phyloP scores from a whole-genome alignment of 2,888 invertebrate species.

The Orthosia incerta region DNA sequence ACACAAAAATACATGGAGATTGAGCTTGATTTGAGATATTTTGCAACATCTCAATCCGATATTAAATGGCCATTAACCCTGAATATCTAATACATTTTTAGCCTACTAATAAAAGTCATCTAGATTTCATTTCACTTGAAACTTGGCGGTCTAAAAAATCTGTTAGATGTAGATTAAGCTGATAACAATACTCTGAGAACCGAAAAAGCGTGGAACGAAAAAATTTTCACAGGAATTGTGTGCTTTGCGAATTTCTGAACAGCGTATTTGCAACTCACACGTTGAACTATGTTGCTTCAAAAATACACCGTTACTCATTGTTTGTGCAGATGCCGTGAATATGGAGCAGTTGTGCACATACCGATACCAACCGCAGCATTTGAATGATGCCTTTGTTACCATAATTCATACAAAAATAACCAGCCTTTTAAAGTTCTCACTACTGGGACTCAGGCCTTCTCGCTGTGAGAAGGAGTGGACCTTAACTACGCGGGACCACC shows the following conservation, averaged over 20 bases:
- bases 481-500: too few species aligned
- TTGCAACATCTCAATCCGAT: slow-evolving; percentile 27
- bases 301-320: slow-evolving; percentile 62
- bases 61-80: slow-evolving; percentile 44
- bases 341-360: slow-evolving; percentile 49
- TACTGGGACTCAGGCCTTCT: too few species aligned
- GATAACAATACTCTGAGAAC: slow-evolving; percentile 1
- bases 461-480: too few species aligned
- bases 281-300: slow-evolving; percentile 37
- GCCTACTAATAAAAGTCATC: slow-evolving; percentile 7
- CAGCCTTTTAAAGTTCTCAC: too few species aligned
- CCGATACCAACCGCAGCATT: slow-evolving; percentile 24
- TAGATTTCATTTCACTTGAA: slow-evolving; percentile 8
- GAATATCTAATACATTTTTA: slow-evolving; percentile 27
- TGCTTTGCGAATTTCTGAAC: slow-evolving; percentile 31
- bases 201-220: slow-evolving; percentile 18
- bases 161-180: neutral
- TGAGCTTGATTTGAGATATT: slow-evolving; percentile 19
- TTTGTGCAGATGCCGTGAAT: slow-evolving; percentile 64
- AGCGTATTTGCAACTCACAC: slow-evolving; percentile 24
- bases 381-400: slow-evolving; percentile 19
- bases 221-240: slow-evolving; percentile 24
- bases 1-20: slow-evolving; percentile 25
- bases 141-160: neutral
- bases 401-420: neutral